Conservation (phyloP, 2,888 invertebrate genomes). For the Aproaerema taeniolella region DNA sequence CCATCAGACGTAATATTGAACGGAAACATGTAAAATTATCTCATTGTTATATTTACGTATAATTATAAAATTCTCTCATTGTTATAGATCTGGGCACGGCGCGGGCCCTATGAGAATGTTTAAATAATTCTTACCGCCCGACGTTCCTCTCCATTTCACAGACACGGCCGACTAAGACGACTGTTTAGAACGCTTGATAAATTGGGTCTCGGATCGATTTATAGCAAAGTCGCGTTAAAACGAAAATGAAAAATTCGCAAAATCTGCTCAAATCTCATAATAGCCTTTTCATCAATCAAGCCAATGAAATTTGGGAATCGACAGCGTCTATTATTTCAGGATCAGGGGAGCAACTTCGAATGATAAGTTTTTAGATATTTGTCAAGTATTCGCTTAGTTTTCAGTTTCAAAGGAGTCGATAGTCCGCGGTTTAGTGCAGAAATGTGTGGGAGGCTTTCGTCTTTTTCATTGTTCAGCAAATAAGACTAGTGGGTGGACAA, state of each 20-base stretch:
- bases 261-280: conserved; percentile 61
- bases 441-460: conserved; percentile 38
- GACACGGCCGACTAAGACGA: conserved; percentile 43
- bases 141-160: conserved; percentile 54
- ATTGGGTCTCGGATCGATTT: conserved; percentile 62
- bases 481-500: conserved; percentile 76
- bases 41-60: conserved; percentile 39
- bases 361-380: neutral
- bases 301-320: conserved; percentile 52
- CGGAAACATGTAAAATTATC: conserved; percentile 37
- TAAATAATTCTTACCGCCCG: conserved; percentile 45
- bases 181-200: conserved; percentile 64
- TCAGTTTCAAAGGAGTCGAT: neutral
- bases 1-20: conserved; percentile 33
- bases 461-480: conserved; percentile 76
- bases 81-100: conserved; percentile 31
- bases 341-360: conserved; percentile 28
- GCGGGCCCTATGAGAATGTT: conserved; percentile 39
- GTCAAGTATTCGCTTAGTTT: neutral
- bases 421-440: neutral
- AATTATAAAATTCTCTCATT: conserved; percentile 38
- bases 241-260: conserved; percentile 63
- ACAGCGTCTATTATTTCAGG: conserved; percentile 48
- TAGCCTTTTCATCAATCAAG: conserved; percentile 68
- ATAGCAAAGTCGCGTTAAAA: conserved; percentile 52